Conservation (phyloP, 2,797 vertebrate genomes). For the Kryptopterus vitreolus region DNA sequence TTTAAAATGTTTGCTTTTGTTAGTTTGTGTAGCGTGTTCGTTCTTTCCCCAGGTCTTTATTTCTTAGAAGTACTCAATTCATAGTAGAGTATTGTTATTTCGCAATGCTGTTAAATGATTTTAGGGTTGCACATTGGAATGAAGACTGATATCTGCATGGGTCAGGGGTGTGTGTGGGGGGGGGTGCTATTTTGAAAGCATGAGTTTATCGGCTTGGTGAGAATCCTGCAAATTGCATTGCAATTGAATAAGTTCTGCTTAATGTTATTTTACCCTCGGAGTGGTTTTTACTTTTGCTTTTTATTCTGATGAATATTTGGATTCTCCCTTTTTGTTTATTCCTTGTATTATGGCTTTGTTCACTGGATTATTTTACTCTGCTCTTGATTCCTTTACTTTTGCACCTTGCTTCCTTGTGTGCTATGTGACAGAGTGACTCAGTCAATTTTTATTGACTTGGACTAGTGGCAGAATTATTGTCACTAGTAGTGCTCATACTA, state of each 20-base stretch:
- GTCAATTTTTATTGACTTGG: neutral
- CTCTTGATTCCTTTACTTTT: neutral
- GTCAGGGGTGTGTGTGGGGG: neutral
- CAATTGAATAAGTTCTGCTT: neutral
- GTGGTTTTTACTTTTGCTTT: neutral
- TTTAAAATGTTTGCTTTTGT: slow-evolving; percentile 13
- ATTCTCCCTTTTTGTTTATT: neutral
- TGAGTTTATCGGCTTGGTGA: neutral
- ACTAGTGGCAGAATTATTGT: slow-evolving; percentile 47
- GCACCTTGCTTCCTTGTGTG: neutral
- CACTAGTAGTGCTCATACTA: neutral
- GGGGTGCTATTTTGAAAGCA: neutral
- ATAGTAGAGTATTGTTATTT: neutral
- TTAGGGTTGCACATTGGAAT: neutral
- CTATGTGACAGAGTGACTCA: neutral
- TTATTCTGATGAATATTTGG: neutral
- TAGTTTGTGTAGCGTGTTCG: slow-evolving; percentile 20
- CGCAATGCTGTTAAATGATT: neutral
- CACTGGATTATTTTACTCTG: neutral
- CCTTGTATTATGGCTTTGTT: neutral
- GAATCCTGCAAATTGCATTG: neutral
- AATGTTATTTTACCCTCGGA: neutral
- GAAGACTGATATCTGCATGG: neutral
- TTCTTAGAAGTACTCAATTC: no score
- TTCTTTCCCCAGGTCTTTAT: neutral